Evolutionary conservation across 2,797 vertebrate species (phyloP), one percentile per base, ranked within the genome.

Genomic region (Chaetodon trifasciatus): DNA sequence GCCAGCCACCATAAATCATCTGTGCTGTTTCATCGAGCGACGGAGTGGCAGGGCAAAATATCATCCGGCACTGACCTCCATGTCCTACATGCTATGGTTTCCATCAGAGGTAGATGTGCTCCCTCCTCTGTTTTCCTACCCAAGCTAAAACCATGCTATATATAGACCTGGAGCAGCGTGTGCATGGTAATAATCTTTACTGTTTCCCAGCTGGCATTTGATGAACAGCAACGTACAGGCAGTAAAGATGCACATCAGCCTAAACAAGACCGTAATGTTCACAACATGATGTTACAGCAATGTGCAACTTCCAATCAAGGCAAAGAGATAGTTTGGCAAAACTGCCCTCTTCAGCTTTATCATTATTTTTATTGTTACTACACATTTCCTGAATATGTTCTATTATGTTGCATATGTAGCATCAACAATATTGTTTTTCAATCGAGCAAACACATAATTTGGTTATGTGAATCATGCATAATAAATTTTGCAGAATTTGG

Each of bases 1-100:
- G 62, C 84, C 74, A 77, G 92, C 75, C 78, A 7, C 87, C 90
- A 95, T 95, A 93, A 96, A 95, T 96, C 89, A 91, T 90, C 85
- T 56, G 83, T 88, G 85, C 82, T 61, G 91, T 91, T 91, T 91
- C 69, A 90, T 94, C 88, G 69, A 77, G 76, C 68, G 44, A 71
- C 68, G 9, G 61, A 72, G 81, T 57, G 89, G 85, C 88, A 91
- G 85, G 78, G 82, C 76, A 87, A 93, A 90, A 92, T 86, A 92
- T 86, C 91, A 89, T 89, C 88, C 76, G 62, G 79, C 83, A 28
- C 82, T 82, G 83, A 87, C 86, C 91, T 90, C 86, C 85, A 82
- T 82, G 92, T 92, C 93, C 91, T 92, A 83, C 82, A 91, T 55
- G 66, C 74, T 83, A 37, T 32, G 68, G 67, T 74, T 82, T 81